Evolutionary conservation across 2,888 invertebrate genomes (phyloP), one percentile per base, ranked within the genome.

Genomic region (Tanypteryx hageni): DNA sequence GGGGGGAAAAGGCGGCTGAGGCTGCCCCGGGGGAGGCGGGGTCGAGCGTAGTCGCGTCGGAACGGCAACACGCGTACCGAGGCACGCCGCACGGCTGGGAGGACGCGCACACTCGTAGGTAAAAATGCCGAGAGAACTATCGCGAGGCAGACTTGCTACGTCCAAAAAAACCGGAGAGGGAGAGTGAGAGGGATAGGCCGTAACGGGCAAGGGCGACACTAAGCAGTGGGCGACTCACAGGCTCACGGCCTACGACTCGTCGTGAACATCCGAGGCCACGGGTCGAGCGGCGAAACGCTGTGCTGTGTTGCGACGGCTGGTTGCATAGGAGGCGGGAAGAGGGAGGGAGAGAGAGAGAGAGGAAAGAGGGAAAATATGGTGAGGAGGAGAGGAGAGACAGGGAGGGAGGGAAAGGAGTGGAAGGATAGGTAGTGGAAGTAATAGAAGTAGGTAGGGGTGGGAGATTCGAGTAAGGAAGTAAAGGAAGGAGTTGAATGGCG

Each of bases 241-340:
- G 76, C 76, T 27, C 27, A 27, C 76, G 76, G 68, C 68, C 68
- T 68, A 68, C 68, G 68, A 68, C 68, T 68, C 22, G 22, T n/a
- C 44, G 44, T 44, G 44, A 44, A 44, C 44, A 44, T 44, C 44
- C 68, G 68, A 68, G 68, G 68, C 68, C 68, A 68, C 68, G 27
- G 27, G 68, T 68, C 68, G 68, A 68, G 68, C 68, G n/a, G 68
- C 22, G 68, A 68, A 68, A 68, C 68, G 68, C 68, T 68, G 64
- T 64, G 16, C 64, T 64, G 18, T 44, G 68, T 68, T 68, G 68
- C 68, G 68, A 68, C 68, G 68, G 68, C 68, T 68, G 68, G 68
- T 22, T 68, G 68, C 68, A 68, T 68, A 68, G 68, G 68, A 68
- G 68, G 68, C 68, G 68, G 68, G 68, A n/a, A 68, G 68, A 22